Conservation (phyloP, 2,797 vertebrate genomes). For the Tapirus indicus region DNA sequence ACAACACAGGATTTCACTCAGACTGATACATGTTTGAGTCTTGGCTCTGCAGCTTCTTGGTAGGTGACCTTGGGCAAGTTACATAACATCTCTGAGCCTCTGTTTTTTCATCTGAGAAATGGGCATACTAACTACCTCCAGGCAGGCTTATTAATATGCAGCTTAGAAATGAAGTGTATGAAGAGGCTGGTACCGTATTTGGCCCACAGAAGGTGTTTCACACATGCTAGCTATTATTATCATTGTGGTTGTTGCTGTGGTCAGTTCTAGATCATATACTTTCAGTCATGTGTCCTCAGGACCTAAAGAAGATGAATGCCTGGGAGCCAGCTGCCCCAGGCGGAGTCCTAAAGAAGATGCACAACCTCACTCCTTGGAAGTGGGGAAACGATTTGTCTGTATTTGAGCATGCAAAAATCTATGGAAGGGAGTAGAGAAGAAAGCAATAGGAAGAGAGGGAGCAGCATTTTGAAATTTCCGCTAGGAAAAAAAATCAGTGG, state of each 20-base stretch:
- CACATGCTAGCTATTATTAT: fast-evolving
- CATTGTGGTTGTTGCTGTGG: too few species aligned
- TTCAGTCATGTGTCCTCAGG: neutral
- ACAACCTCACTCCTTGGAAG: neutral
- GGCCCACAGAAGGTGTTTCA: neutral
- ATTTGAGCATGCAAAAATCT: neutral
- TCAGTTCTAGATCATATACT: neutral
- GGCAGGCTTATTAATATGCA: neutral
- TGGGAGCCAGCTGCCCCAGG: neutral
- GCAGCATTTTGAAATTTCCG: neutral
- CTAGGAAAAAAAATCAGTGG: neutral
- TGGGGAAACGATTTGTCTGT: neutral
- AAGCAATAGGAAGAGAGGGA: neutral
- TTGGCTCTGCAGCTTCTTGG: neutral
- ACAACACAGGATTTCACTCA: neutral
- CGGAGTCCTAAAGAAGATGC: neutral
- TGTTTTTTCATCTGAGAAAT: slow-evolving; percentile 33
- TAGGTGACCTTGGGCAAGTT: neutral
- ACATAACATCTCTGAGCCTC: neutral
- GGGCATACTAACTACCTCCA: neutral
- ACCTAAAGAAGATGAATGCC: neutral
- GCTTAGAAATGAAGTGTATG: neutral
- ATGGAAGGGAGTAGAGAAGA: neutral
- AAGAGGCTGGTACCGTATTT: neutral
- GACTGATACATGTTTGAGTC: neutral